A percentile compares a stretch with the other conserved stretches of the same genome.
phyloP scores from a whole-genome alignment of 2,888 invertebrate genomes.

The Lathronympha strigana region DNA sequence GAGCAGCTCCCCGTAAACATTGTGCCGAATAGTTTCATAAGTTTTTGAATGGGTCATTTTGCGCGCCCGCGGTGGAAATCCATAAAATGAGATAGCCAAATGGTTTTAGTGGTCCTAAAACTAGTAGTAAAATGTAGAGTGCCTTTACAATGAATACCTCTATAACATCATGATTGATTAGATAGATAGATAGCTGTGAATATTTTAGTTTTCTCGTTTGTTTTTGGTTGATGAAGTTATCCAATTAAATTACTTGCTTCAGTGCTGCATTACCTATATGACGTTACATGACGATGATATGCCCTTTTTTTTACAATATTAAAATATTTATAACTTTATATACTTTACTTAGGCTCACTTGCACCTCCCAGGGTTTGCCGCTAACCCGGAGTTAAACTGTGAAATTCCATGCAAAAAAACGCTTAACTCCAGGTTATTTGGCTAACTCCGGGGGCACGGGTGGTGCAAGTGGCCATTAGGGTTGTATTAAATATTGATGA shows the following conservation, averaged over 20 bases:
- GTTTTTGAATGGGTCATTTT: constrained; percentile 63
- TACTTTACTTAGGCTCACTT: no score
- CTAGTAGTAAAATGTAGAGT: constrained; percentile 74
- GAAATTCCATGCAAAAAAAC: no score
- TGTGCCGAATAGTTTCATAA: constrained; percentile 61
- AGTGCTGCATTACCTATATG: no score
- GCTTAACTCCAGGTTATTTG: no score
- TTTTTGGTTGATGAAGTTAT: not conserved
- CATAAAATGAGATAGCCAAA: constrained; percentile 77
- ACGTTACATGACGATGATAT: no score
- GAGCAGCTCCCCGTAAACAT: constrained; percentile 43
- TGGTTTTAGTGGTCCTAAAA: constrained; percentile 76
- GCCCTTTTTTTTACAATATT: no score
- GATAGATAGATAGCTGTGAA: constrained; percentile 50
- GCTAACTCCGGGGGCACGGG: no score
- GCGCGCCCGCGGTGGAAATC: constrained; percentile 61
- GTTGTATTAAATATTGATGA: no score
- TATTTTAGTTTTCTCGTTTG: constrained; percentile 45
- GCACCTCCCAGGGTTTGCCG: no score
- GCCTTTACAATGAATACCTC: constrained; percentile 73
- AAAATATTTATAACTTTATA: no score
- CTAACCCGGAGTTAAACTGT: no score
- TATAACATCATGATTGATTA: constrained; percentile 76
- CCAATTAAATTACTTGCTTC: not conserved
- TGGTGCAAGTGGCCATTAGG: no score